Conservation (phyloP, 2,113 vertebrate genomes). For the Oreochromis aureus region DNA sequence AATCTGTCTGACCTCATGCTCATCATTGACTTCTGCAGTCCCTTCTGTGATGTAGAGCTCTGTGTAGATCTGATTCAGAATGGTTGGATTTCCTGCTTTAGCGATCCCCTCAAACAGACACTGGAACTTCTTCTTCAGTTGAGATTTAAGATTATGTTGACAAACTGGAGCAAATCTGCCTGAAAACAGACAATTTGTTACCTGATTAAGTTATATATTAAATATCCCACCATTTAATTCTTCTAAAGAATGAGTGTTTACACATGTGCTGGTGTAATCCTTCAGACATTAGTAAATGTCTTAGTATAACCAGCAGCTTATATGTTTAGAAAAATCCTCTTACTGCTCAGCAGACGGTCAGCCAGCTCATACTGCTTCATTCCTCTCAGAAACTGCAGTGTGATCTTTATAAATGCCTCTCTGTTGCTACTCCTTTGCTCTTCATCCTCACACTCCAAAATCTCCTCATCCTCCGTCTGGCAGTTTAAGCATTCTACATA, state of each 20-base stretch:
- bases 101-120: background rate
- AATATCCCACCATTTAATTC: background rate
- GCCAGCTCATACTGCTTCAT: background rate
- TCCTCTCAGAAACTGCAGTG: background rate
- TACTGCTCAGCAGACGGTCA: background rate
- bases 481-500: background rate
- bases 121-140: background rate
- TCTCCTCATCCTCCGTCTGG: background rate
- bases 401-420: background rate
- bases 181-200: background rate
- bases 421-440: background rate
- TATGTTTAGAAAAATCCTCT: background rate
- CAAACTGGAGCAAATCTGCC: background rate
- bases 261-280: background rate
- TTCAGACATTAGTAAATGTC: background rate
- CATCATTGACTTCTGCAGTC: background rate
- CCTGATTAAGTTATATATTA: background rate
- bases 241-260: background rate
- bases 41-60: background rate
- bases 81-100: background rate
- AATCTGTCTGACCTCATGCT: background rate
- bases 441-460: background rate
- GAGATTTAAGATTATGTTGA: background rate
- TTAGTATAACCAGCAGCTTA: background rate
- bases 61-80: background rate